These are phyloP conservation scores for Adelosebastes latens DNA, from an alignment of 2,797 vertebrate species.

Conservation along the genomic window DNA sequence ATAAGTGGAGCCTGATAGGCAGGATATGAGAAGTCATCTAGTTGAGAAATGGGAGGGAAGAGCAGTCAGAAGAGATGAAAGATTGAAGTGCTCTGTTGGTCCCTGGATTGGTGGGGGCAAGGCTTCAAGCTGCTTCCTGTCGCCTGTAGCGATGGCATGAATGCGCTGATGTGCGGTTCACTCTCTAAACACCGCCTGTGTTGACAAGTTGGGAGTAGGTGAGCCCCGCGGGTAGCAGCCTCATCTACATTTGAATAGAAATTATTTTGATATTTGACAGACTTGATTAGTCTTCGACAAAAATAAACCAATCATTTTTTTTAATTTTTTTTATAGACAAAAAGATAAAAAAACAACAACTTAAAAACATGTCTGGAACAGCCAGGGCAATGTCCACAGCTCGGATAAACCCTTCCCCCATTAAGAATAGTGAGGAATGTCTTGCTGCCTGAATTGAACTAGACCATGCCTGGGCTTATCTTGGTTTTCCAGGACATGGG, in stretches of 20 bases:
- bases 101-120: conserved; percentile 52
- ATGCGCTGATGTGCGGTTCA: conserved; percentile 63
- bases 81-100: conserved; percentile 68
- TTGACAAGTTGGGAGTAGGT: conserved; percentile 60
- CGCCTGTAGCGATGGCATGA: conserved; percentile 59
- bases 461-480: conserved; percentile 68
- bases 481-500: conserved; percentile 57
- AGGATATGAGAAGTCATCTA: conserved; percentile 67
- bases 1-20: conserved; percentile 62
- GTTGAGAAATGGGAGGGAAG: conserved; percentile 62
- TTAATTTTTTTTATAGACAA: neutral
- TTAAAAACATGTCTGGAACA: neutral
- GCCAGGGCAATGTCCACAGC: conserved; percentile 18
- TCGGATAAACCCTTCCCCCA: conserved; percentile 27
- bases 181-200: conserved; percentile 59
- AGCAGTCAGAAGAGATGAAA: conserved; percentile 79
- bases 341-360: neutral
- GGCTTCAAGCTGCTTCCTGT: conserved; percentile 70
- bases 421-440: conserved; percentile 54
- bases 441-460: conserved; percentile 60
- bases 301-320: neutral
- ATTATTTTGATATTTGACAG: conserved; percentile 20
- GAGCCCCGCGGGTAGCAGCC: conserved; percentile 14
- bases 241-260: conserved; percentile 42
- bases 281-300: neutral